Conservation (phyloP, 2,888 invertebrate species). For the Lycaena phlaeas region DNA sequence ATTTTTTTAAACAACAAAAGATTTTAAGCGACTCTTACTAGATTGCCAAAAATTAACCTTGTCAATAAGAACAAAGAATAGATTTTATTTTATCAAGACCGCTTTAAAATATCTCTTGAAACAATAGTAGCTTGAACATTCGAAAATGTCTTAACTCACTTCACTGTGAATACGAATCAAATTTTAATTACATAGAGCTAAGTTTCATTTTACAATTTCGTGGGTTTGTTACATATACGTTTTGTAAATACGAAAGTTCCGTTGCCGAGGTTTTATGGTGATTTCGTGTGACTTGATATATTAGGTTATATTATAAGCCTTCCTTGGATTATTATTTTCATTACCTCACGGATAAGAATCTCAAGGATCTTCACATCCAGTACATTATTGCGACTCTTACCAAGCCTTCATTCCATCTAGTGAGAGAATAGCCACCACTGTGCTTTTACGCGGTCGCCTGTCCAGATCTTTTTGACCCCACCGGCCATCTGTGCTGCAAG, state of each 20-base stretch:
- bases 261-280: too few species aligned
- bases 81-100: constrained; percentile 23
- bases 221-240: constrained; percentile 22
- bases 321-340: too few species aligned
- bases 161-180: constrained; percentile 16
- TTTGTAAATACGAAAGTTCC: constrained; percentile 35
- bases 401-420: too few species aligned
- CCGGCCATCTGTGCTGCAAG: too few species aligned
- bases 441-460: too few species aligned
- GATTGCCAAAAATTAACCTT: constrained; percentile 28
- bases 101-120: constrained; percentile 51
- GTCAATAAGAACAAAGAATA: constrained; percentile 22
- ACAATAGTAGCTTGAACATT: constrained; percentile 32
- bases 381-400: too few species aligned
- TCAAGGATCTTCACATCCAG: too few species aligned
- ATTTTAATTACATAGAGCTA: constrained; percentile 13
- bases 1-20: constrained; percentile 32
- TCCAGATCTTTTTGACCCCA: too few species aligned
- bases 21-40: constrained; percentile 28
- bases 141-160: constrained; percentile 24
- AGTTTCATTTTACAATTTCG: constrained; percentile 21
- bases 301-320: too few species aligned
- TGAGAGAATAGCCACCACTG: too few species aligned
- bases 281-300: too few species aligned
- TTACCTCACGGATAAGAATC: too few species aligned